Evolutionary conservation across 1,140 invertebrate species (phyloP).

Genomic region (Maniola jurtina): DNA sequence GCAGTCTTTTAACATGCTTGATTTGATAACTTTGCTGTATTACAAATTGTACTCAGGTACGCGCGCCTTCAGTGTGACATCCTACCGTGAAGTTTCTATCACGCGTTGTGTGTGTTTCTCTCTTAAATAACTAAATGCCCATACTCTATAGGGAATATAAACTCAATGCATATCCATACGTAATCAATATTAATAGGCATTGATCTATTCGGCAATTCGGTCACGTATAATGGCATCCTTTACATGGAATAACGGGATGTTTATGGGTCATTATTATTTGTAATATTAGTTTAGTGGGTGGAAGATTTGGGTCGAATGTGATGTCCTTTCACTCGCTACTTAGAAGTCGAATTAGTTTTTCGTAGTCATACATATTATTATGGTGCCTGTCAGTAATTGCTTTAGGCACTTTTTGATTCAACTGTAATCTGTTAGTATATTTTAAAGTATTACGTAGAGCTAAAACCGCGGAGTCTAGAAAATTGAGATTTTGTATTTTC

Average conservation of each 20-base stretch:
- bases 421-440: no score
- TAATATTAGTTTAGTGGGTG: slow-evolving; percentile 32
- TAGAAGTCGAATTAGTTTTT: slow-evolving; percentile 15
- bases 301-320: slow-evolving; percentile 23
- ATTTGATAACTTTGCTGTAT: no score
- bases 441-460: no score
- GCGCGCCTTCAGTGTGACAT: background rate
- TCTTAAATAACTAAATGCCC: slow-evolving; percentile 37
- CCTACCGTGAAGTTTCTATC: slow-evolving; percentile 22
- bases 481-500: no score
- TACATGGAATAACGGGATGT: slow-evolving; percentile 32
- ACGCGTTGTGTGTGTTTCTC: slow-evolving; percentile 30
- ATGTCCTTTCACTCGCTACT: slow-evolving; percentile 36
- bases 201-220: slow-evolving; percentile 23
- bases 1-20: no score
- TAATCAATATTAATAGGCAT: slow-evolving; percentile 36
- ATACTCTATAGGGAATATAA: slow-evolving; percentile 32
- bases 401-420: no score
- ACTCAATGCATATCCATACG: slow-evolving; percentile 29
- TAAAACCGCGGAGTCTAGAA: no score
- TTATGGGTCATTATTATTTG: slow-evolving; percentile 29
- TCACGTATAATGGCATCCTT: slow-evolving; percentile 39
- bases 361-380: background rate
- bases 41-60: no score
- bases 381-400: no score